Percentiles rank a stretch among this genome's conserved stretches.
These are phyloP conservation scores for Rhipidura dahli DNA, from an alignment of 2,113 vertebrate genomes.

Conservation along the genomic window DNA sequence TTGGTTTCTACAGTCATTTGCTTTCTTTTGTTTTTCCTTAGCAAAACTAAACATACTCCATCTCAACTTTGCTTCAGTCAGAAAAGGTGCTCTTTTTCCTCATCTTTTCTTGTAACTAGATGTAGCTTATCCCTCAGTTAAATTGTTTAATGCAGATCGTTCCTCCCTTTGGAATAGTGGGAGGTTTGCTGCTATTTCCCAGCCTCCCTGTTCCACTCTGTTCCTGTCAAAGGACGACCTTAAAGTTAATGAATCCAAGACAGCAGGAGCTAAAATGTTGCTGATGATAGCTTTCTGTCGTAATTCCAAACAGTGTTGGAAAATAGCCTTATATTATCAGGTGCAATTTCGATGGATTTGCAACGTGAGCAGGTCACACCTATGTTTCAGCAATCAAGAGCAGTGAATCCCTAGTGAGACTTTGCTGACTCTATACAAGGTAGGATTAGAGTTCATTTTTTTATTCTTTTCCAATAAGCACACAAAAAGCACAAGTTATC, in stretches of 20 bases:
- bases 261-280: background rate
- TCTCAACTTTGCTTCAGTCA: background rate
- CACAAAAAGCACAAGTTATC: background rate
- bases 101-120: background rate
- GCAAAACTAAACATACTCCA: background rate
- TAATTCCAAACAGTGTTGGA: slow-evolving; percentile 1
- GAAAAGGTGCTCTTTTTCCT: background rate
- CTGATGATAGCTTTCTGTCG: slow-evolving; percentile 6
- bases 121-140: background rate
- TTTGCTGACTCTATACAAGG: background rate
- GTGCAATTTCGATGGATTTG: slow-evolving; percentile 2
- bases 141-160: background rate
- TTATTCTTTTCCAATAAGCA: background rate
- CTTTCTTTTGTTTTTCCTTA: background rate
- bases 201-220: background rate
- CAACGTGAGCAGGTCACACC: background rate
- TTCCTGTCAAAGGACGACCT: background rate
- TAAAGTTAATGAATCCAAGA: slow-evolving; percentile 27
- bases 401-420: background rate
- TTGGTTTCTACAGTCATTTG: background rate
- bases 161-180: background rate
- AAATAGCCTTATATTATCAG: background rate
- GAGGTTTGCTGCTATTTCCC: background rate
- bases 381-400: background rate
- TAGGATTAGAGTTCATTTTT: background rate